Base-by-base conservation (phyloP, 2,797 vertebrate genomes). In the Rousettus madagascariensis region DNA sequence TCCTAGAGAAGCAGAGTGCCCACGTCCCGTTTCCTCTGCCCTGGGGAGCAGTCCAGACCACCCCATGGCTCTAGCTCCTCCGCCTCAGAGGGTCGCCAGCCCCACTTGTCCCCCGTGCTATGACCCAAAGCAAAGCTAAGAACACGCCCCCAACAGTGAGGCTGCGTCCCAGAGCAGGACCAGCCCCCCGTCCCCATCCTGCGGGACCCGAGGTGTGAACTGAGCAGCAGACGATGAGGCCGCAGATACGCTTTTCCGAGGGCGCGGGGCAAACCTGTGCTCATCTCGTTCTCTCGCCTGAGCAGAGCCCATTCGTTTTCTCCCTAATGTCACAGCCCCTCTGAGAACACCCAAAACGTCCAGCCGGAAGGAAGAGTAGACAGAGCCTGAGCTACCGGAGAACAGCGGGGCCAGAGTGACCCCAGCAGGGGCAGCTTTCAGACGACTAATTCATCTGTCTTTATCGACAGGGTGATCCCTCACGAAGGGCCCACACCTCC, bases 161-260 rank as follows among this genome's bases (percentile, higher is more conserved):
- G 49, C 49, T 4, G 15, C 16, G 15, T 16, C 49, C 49, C 49
- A 49, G 15, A 16, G 15, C 4, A 49, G 49, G 5, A 16, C 49
- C 30, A 66, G 53, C 28, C 71, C 15, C 11, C 15, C 6, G 1
- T 9, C 2, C 4, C 57, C 4, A 11, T 9, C 57, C 57, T 6
- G 53, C 19, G 53, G 53, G 10, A 24, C 36, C 26, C 24, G 3
- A 33, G 12, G 6, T 15, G 41, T 5, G 7, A 55, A 53, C 10
- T 16, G 59, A 33, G 53, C 0, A 43, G 28, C 26, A 26, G 26
- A 30, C 1, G 0, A 1, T 0, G 17, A 36, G 19, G 7, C 2
- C 6, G 28, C 22, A 8, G 41, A 2, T 1, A 2, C 17, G 8
- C 2, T 4, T 53, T 69, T 55, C 68, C 69, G 36, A 55, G 51